Evolutionary conservation across 2,113 vertebrate species (phyloP).

Genomic region (Pachypanchax playfairii): DNA sequence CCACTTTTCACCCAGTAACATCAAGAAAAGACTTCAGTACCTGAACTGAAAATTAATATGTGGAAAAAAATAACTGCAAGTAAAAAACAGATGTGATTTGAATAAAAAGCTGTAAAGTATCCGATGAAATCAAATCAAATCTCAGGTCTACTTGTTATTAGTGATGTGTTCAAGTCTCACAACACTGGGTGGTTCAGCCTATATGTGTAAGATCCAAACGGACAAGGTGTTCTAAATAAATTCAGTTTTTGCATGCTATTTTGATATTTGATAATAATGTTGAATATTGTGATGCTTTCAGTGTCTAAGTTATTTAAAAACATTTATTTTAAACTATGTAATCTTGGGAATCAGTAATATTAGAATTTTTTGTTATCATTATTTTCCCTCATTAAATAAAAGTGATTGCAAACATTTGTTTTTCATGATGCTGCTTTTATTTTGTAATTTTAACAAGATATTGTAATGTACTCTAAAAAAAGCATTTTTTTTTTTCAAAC

Average conservation of each 20-base stretch:
- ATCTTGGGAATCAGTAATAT: background rate
- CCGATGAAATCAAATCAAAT: background rate
- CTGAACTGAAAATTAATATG: no score
- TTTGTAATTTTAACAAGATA: constrained; percentile 5
- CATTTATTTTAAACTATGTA: constrained; percentile 1
- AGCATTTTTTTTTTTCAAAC: no score
- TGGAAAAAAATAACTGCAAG: no score
- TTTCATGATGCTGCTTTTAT: constrained; percentile 12
- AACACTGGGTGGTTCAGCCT: background rate
- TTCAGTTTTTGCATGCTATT: background rate
- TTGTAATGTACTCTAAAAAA: constrained; percentile 23
- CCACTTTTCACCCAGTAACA: no score
- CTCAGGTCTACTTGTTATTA: background rate
- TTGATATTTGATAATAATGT: background rate
- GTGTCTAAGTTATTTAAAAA: background rate
- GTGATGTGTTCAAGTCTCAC: background rate
- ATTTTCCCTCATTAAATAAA: background rate
- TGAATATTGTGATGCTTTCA: constrained; percentile 32
- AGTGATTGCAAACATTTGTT: background rate
- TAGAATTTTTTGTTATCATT: background rate
- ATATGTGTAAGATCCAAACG: no score
- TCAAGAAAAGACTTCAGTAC: no score
- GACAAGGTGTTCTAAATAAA: constrained; percentile 2
- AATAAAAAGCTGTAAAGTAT: background rate
- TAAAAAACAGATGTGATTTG: no score